Conservation (phyloP, 2,113 vertebrate genomes). For the Oryzias melastigma region DNA sequence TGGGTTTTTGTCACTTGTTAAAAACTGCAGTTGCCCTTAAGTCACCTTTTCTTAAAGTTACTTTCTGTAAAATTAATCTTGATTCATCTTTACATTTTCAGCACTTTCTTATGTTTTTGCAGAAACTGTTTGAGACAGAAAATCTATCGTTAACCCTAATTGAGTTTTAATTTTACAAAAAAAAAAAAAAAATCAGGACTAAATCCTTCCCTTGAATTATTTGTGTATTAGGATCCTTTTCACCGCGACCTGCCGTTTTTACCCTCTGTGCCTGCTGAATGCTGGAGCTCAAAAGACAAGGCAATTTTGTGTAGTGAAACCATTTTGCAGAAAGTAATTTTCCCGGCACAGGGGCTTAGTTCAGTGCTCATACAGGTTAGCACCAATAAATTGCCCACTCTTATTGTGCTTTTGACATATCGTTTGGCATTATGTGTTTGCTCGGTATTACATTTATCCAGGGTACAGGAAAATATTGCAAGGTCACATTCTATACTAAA, state of each 20-base stretch:
- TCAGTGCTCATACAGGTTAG: constrained; percentile 21
- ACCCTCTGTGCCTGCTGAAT: constrained; percentile 14
- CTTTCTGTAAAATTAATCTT: too few relatives aligned
- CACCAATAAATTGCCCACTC: constrained; percentile 30
- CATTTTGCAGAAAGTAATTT: constrained; percentile 34
- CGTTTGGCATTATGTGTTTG: constrained; percentile 28
- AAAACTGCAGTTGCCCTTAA: too few relatives aligned
- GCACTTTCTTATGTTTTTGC: neutral
- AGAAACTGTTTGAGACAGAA: neutral
- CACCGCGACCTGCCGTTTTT: constrained; percentile 3
- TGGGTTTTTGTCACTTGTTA: too few relatives aligned
- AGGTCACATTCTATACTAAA: constrained; percentile 17
- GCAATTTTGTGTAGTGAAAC: constrained; percentile 27
- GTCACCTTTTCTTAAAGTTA: too few relatives aligned
- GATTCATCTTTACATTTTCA: constrained; percentile 1
- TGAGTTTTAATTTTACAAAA: neutral
- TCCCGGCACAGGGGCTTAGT: constrained; percentile 6
- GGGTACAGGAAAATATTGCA: constrained; percentile 4
- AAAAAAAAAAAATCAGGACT: neutral
- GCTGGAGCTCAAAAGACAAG: constrained; percentile 19
- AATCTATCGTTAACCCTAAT: neutral
- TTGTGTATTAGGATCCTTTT: constrained; percentile 6
- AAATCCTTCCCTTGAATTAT: neutral
- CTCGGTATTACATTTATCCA: constrained; percentile 15
- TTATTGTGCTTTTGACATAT: constrained; percentile 37